These are phyloP conservation scores for Aphelocoma coerulescens DNA, from an alignment of 2,113 vertebrate genomes.

Conservation along the genomic window DNA sequence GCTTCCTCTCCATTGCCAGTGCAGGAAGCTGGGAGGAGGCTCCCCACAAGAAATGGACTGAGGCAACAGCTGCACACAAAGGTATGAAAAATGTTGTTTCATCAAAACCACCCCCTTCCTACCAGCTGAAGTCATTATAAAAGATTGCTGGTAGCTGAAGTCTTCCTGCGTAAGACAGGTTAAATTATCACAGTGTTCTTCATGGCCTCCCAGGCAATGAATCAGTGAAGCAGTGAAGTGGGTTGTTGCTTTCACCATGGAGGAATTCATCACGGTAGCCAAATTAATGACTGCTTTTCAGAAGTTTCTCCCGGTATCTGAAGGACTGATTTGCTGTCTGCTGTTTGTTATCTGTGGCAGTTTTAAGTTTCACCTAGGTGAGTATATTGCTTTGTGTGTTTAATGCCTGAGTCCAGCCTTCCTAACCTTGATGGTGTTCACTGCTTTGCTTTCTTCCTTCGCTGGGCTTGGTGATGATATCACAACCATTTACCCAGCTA, in stretches of 20 bases:
- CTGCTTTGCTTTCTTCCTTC: background rate
- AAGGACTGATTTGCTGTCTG: constrained; percentile 16
- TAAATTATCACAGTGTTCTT: constrained; percentile 23
- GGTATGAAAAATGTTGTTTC: background rate
- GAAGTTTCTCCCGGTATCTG: background rate
- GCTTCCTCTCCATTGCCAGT: background rate
- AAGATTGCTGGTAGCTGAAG: background rate
- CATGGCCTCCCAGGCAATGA: constrained; percentile 11
- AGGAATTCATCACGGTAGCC: background rate
- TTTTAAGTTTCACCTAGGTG: constrained; percentile 2
- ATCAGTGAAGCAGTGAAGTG: constrained; percentile 18
- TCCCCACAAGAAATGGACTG: background rate
- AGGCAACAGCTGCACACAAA: background rate
- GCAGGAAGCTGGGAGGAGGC: background rate
- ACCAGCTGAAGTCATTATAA: background rate
- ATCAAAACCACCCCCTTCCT: background rate
- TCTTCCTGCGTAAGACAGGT: background rate
- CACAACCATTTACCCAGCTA: background rate
- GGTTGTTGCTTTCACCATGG: background rate
- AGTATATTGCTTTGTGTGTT: background rate
- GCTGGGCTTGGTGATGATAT: background rate
- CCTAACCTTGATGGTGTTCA: background rate
- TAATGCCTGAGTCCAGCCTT: background rate
- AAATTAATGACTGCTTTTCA: constrained; percentile 19
- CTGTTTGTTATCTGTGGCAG: background rate